Conservation (phyloP, 2,888 invertebrate species). For the Galerucella pusilla region DNA sequence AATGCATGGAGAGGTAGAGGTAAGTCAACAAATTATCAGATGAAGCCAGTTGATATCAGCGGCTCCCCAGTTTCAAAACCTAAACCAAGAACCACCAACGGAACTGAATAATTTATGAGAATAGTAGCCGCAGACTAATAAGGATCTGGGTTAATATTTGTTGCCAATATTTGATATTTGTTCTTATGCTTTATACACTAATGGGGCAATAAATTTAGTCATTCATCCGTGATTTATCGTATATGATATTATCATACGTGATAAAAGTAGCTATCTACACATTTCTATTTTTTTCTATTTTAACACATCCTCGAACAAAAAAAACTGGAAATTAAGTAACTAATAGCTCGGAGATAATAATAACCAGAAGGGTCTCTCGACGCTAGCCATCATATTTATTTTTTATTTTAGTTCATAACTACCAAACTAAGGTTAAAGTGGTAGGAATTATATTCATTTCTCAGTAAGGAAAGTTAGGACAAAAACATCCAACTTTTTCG, state of each 20-base stretch:
- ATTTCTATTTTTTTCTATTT: no score
- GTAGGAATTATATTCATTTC: no score
- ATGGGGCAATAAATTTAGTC: conserved; percentile 62
- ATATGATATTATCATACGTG: conserved; percentile 57
- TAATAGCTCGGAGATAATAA: no score
- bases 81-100: conserved; percentile 21
- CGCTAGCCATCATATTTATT: no score
- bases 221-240: conserved; percentile 62
- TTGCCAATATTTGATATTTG: conserved; percentile 63
- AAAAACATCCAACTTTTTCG: no score
- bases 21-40: conserved; percentile 21
- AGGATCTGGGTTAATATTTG: conserved; percentile 59
- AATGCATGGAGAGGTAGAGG: not conserved
- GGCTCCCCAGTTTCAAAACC: conserved; percentile 19
- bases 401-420: no score
- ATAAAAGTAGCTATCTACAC: conserved; percentile 38
- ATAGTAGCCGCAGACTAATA: conserved; percentile 43
- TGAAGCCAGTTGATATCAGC: conserved; percentile 21
- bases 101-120: conserved; percentile 45
- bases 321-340: no score
- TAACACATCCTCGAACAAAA: no score
- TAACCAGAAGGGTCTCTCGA: no score
- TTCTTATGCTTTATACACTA: conserved; percentile 60
- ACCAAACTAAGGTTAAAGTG: no score
- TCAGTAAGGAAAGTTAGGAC: no score